Conservation (phyloP, 2,888 invertebrate genomes). For the Subacronicta megacephala region DNA sequence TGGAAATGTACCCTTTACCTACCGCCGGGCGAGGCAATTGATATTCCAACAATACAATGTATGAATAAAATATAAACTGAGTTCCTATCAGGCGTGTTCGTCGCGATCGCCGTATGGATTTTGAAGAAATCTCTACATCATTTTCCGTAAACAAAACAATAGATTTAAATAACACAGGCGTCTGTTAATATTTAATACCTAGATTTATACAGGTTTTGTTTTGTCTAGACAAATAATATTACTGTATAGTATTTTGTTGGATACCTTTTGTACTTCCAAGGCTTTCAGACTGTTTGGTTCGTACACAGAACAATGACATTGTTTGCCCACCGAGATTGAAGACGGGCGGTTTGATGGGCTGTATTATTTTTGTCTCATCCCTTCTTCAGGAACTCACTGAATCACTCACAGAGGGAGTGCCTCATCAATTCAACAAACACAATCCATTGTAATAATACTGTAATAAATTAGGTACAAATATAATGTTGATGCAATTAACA, state of each 20-base stretch:
- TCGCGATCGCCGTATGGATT: slow-evolving; percentile 80
- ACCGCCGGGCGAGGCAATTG: slow-evolving; percentile 89
- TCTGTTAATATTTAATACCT: slow-evolving; percentile 37
- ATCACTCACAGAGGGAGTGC: neutral
- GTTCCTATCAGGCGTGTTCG: slow-evolving; percentile 85
- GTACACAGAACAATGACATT: slow-evolving; percentile 48
- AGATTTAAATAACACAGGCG: slow-evolving; percentile 31
- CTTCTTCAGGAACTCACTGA: slow-evolving; percentile 1
- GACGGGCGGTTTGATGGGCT: slow-evolving; percentile 21
- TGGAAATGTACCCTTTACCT: slow-evolving; percentile 90
- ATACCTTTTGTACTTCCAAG: slow-evolving; percentile 33
- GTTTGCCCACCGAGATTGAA: slow-evolving; percentile 43
- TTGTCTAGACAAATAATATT: slow-evolving; percentile 30
- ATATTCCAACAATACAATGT: slow-evolving; percentile 90
- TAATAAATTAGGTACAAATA: neutral
- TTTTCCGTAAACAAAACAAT: slow-evolving; percentile 34
- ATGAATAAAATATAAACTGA: slow-evolving; percentile 90
- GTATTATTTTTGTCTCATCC: slow-evolving; percentile 32
- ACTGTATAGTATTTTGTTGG: slow-evolving; percentile 8
- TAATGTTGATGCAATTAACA: no score
- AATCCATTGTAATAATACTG: neutral
- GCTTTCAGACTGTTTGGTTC: slow-evolving; percentile 29
- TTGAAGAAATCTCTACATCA: slow-evolving; percentile 75
- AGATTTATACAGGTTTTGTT: slow-evolving; percentile 7
- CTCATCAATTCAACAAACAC: neutral